Base-by-base conservation (phyloP, 2,113 vertebrate genomes). In the Apeltes quadracus region DNA sequence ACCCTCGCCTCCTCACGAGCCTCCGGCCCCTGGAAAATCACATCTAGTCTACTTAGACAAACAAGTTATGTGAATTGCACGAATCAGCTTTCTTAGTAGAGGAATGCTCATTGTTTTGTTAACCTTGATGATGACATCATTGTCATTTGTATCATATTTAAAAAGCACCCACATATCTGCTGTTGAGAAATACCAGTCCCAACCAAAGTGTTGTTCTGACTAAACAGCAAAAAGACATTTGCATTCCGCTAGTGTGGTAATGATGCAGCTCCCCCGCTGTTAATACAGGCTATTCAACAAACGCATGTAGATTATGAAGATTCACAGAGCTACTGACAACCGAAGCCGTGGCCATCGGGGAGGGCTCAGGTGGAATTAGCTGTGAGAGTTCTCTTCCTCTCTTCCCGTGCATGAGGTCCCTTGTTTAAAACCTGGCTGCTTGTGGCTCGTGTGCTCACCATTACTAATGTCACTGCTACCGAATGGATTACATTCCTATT, bases 401-500 rank as follows among this genome's bases (percentile, higher is more conserved):
- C 36, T 27, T 76, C 20, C 46, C 32, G 66, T 15, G n/a, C 44
- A 64, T 43, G 50, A 61, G 64, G 76, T 66, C 54, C 29, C 73
- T 55, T 65, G 64, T 69, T 57, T 58, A 23, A 73, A 43, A 54
- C 69, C 41, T 55, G 61, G 51, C 56, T 62, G 70, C 48, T 27
- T 58, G 56, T 72, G 64, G 69, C 69, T 66, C 61, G 51, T 76
- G 69, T 74, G 67, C 69, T 74, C 23, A 73, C 73, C 69, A 73
- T 80, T 22, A 61, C 63, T 76, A 73, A 84, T 67, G 57, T 44
- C 61, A 51, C 27, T 53, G 54, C 72, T 65, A 61, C 43, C 72
- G 70, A 64, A 74, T 66, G 53, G 78, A 80, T 84, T 74, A 81
- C 58, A 73, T 77, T 77, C 54, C 73, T 51, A 70, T 69, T 81